Conservation (phyloP, 2,113 vertebrate genomes). For the Ondatra zibethicus region DNA sequence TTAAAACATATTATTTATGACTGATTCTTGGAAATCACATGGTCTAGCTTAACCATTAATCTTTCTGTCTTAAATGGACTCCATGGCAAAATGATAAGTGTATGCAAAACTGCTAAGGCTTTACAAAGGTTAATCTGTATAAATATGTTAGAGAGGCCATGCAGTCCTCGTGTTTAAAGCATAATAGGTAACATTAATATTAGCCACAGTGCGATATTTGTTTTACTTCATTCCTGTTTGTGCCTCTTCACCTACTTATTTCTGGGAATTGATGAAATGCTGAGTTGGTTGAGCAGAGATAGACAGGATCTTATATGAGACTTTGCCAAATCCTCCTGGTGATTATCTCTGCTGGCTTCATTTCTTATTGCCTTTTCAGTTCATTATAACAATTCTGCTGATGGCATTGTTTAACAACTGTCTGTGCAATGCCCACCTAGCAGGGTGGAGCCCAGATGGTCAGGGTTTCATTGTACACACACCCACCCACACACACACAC, state of each 20-base stretch:
- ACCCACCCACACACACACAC: too few relatives aligned
- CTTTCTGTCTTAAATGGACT: background rate
- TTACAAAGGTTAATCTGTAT: background rate
- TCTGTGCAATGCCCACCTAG: background rate
- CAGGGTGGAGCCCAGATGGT: background rate
- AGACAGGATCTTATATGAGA: background rate
- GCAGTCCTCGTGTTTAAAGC: background rate
- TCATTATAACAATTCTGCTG: background rate
- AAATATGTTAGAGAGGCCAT: conserved; percentile 32
- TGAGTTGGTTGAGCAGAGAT: background rate
- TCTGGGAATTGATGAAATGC: background rate
- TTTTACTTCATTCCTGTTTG: background rate
- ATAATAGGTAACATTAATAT: background rate
- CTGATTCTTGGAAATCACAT: conserved; percentile 12
- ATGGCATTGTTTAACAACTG: background rate
- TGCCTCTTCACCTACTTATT: background rate
- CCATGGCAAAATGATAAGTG: background rate
- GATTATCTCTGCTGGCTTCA: background rate
- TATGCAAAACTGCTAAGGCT: background rate
- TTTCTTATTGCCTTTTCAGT: background rate
- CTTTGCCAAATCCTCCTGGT: background rate
- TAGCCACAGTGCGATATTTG: background rate
- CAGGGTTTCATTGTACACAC: background rate
- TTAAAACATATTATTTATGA: conserved; percentile 5
- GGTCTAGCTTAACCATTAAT: background rate